Evolutionary conservation across 2,113 vertebrate species (phyloP).

Genomic region (Macquaria ambigua): DNA sequence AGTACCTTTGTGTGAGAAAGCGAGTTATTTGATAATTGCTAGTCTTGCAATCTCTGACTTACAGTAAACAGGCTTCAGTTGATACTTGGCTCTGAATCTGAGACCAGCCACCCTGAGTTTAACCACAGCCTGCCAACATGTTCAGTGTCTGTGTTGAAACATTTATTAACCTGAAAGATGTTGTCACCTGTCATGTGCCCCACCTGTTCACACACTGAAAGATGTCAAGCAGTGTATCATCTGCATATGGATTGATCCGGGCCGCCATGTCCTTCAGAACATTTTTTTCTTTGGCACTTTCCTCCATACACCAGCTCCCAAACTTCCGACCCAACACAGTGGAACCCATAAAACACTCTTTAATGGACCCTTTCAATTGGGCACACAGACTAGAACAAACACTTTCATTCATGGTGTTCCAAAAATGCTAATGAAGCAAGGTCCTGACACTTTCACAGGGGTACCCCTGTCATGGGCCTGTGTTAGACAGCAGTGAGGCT

Average conservation of each 20-base stretch:
- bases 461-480: constrained; percentile 68
- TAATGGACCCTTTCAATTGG: constrained; percentile 79
- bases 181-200: constrained; percentile 8
- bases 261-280: constrained; percentile 13
- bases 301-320: constrained; percentile 45
- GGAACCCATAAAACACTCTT: constrained; percentile 73
- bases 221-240: constrained; percentile 26
- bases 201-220: constrained; percentile 40
- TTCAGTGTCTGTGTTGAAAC: constrained; percentile 31
- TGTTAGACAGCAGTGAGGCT: constrained; percentile 57
- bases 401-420: constrained; percentile 79
- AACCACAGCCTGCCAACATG: constrained; percentile 24
- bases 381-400: constrained; percentile 78
- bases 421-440: constrained; percentile 82
- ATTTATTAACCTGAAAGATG: constrained; percentile 25
- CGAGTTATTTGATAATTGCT: constrained; percentile 31
- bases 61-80: constrained; percentile 32
- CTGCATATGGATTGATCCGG: constrained; percentile 30
- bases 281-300: constrained; percentile 34
- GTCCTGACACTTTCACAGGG: constrained; percentile 75
- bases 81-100: constrained; percentile 53
- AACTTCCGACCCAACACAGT: constrained; percentile 68
- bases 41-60: constrained; percentile 37
- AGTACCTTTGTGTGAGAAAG: constrained; percentile 29
- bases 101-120: constrained; percentile 20